Percentiles rank a stretch among this genome's conserved stretches.
These are phyloP conservation scores for Acanthurus leucopareius DNA, from an alignment of 2,797 vertebrate species.

Conservation along the genomic window DNA sequence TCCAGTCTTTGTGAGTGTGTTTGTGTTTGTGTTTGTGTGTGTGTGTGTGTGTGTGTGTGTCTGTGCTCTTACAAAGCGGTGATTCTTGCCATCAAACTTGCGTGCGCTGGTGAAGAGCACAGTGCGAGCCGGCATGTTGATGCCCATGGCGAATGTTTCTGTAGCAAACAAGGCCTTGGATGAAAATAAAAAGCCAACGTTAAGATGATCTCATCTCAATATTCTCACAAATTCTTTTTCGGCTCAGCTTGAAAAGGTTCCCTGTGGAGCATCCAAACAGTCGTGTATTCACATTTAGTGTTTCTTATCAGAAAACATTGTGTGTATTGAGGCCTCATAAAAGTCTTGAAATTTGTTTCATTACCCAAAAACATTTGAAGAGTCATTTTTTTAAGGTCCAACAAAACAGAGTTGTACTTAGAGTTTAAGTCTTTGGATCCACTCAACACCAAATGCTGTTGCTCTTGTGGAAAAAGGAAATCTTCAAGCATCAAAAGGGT, in stretches of 20 bases:
- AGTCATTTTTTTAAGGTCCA: background rate
- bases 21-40: background rate
- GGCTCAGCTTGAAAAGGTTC: background rate
- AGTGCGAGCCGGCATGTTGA: slow-evolving; percentile 99
- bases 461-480: background rate
- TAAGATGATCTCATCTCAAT: background rate
- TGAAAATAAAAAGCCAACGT: background rate
- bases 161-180: slow-evolving; percentile 96
- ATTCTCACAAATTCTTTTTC: background rate
- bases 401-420: background rate
- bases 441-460: background rate
- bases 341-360: background rate
- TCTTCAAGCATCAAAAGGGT: background rate
- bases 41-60: slow-evolving; percentile 7
- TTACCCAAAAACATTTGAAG: background rate
- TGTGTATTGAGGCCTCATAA: background rate
- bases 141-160: slow-evolving; percentile 98
- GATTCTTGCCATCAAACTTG: slow-evolving; percentile 98
- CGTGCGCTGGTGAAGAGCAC: slow-evolving; percentile 97
- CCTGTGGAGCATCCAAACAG: background rate
- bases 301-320: background rate
- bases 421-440: background rate
- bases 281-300: background rate
- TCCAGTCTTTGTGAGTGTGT: no score
- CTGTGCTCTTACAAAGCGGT: slow-evolving; percentile 92